A percentile compares a stretch with the other conserved stretches of the same genome.
Conservation (phyloP, 2,888 invertebrate species). For the Trissoscelio sp. region DNA sequence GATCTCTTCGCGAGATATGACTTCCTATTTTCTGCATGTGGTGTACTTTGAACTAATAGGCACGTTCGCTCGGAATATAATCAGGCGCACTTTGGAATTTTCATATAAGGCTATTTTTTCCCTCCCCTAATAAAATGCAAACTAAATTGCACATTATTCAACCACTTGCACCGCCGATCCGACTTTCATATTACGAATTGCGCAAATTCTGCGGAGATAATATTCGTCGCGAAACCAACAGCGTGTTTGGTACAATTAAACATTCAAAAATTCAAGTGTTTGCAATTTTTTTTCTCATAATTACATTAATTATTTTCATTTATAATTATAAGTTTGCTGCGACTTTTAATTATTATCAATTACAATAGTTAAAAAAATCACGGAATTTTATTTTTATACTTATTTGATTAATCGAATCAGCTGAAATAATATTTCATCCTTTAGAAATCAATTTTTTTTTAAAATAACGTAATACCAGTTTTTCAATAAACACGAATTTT, state of each 20-base stretch:
- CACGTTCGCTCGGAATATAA: slow-evolving; percentile 51
- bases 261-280: background rate
- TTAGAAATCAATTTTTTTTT: no score
- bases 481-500: no score
- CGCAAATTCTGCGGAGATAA: slow-evolving; percentile 43
- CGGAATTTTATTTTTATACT: slow-evolving; percentile 11
- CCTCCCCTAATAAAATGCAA: slow-evolving; percentile 37
- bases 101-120: slow-evolving; percentile 56
- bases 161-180: slow-evolving; percentile 30
- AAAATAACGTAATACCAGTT: no score
- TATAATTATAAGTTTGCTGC: no score
- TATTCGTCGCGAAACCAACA: slow-evolving; percentile 31
- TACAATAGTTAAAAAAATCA: no score
- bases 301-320: no score
- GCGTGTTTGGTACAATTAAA: slow-evolving; percentile 33
- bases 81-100: slow-evolving; percentile 57
- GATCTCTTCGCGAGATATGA: no score
- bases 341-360: no score
- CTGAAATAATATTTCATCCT: no score
- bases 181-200: slow-evolving; percentile 52
- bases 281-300: no score
- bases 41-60: slow-evolving; percentile 52
- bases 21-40: slow-evolving; percentile 55
- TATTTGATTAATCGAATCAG: no score
- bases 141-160: slow-evolving; percentile 61